Evolutionary conservation across 2,797 vertebrate genomes (phyloP), one percentile per base, ranked within the genome.

Genomic region (Fistularia commersonii): DNA sequence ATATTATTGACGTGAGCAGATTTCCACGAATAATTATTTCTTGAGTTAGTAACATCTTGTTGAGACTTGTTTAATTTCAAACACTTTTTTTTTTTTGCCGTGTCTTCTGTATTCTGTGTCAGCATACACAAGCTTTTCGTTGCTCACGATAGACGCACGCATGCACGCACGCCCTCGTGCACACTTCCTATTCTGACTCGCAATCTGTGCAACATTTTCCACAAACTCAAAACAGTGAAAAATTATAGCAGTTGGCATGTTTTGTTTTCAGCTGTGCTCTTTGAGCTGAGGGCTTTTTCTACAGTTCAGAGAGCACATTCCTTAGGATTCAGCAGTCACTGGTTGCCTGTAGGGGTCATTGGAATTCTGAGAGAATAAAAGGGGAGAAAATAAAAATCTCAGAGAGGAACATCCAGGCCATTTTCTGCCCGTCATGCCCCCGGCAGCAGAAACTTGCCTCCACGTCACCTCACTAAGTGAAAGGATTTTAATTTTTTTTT

Each of bases 291-390:
- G 90, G 90, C 90, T 91, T 83, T 93, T 50, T 93, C 92, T 92
- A 93, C 90, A 96, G 93, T 98, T 95, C 94, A 94, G 91, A 93
- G 92, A 95, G 93, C 93, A 94, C 93, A 94, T 96, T 97, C 92
- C 91, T 91, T 72, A 87, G 83, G 82, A 93, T 92, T 89, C 81
- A 91, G 91, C 90, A 92, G 90, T 93, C 91, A 90, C 89, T 57
- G 76, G 82, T 88, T 93, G 93, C 93, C 93, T 93, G 88, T 90
- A 93, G 93, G 93, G 92, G 92, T 93, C 86, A 87, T 92, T 91
- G 92, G 91, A 93, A 93, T 93, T 93, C 88, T 87, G 80, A 69
- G 73, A 72, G 64, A 79, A 80, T 79, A 77, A 82, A 82, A 77
- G 80, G 32, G 56, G 40, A 57, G 47, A 57, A 70, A 79, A 61